Conservation (phyloP, 2,797 vertebrate genomes). For the Florisuga fusca region DNA sequence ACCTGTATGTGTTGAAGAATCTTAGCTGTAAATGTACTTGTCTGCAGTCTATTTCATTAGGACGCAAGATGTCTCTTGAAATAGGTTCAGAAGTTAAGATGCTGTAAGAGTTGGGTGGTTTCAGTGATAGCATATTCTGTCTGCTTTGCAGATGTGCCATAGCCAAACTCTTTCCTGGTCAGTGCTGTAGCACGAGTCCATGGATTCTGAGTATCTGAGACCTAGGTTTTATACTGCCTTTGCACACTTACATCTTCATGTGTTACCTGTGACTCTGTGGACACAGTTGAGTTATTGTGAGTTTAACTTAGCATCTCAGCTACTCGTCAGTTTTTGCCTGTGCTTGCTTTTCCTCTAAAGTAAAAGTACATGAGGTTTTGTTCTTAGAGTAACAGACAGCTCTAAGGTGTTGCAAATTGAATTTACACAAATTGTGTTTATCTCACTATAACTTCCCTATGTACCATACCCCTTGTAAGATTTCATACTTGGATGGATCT, state of each 20-base stretch:
- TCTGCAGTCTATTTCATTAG: neutral
- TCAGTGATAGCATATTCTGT: neutral
- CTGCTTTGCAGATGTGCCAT: neutral
- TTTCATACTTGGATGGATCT: neutral
- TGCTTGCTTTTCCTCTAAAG: neutral
- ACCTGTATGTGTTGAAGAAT: neutral
- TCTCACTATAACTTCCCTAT: neutral
- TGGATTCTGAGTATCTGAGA: neutral
- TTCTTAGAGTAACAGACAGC: neutral
- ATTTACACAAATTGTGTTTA: neutral
- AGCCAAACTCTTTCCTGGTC: neutral
- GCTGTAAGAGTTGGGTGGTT: neutral
- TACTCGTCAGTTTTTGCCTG: neutral
- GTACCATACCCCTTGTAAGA: neutral
- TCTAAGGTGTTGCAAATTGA: neutral
- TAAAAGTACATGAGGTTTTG: neutral
- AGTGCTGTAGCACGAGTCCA: neutral
- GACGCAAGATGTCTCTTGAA: neutral
- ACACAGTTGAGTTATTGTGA: neutral
- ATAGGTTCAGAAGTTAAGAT: neutral
- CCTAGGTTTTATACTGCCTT: neutral
- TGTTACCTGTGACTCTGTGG: neutral
- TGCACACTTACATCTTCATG: neutral
- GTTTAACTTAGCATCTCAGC: neutral
- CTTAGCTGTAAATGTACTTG: neutral